phyloP scores from a whole-genome alignment of 2,888 invertebrate species.

The Tetropium fuscum region DNA sequence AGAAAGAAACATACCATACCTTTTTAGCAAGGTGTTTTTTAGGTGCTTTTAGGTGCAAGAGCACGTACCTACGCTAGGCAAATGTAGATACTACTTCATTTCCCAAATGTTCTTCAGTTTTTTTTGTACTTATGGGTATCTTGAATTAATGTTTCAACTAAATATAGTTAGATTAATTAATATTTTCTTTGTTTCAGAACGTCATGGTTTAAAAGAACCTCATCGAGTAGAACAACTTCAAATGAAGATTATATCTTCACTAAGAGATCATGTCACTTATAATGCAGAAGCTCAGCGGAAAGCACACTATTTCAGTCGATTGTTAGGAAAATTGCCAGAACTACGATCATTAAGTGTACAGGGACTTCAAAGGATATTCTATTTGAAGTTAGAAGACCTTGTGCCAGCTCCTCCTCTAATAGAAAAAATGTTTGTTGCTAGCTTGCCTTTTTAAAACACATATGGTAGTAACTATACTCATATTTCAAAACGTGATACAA shows the following conservation, averaged over 20 bases:
- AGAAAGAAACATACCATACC: no score
- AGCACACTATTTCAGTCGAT: conserved; percentile 93
- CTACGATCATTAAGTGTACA: conserved; percentile 92
- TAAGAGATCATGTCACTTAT: conserved; percentile 96
- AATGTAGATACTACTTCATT: no score
- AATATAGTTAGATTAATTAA: no score
- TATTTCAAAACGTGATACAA: conserved; percentile 60
- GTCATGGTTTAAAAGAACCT: conserved; percentile 92
- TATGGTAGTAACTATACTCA: conserved; percentile 27
- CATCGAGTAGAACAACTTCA: conserved; percentile 94
- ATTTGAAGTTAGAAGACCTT: conserved; percentile 91
- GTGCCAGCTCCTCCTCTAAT: conserved; percentile 93
- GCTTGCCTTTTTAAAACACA: conserved; percentile 82
- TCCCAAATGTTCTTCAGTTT: no score
- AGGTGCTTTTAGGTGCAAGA: no score
- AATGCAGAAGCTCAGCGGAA: conserved; percentile 90
- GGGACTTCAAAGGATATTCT: conserved; percentile 94
- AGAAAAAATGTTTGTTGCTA: conserved; percentile 95
- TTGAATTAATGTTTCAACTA: no score
- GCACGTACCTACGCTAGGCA: no score
- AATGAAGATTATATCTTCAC: conserved; percentile 95
- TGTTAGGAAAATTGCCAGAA: conserved; percentile 93
- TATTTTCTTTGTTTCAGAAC: conserved; percentile 75
- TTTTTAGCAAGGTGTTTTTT: no score
- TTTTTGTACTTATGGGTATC: no score